These are phyloP conservation scores for Drosophila leonis DNA, from an alignment of 2,888 invertebrate species.

Conservation along the genomic window DNA sequence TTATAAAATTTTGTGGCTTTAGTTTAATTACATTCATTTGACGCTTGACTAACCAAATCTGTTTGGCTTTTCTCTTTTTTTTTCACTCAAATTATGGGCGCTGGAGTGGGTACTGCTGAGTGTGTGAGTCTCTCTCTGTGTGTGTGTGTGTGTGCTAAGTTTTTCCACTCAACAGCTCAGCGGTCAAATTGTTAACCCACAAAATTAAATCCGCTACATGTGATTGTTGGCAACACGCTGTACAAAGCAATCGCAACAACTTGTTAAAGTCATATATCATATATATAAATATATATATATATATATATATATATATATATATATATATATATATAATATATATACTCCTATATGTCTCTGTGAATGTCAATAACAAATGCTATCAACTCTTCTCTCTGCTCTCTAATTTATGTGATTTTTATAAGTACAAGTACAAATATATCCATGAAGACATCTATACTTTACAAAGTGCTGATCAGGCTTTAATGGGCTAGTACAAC, in stretches of 20 bases:
- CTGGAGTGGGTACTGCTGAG: slow-evolving; percentile 10
- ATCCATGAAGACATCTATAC: too few species aligned
- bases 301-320: too few species aligned
- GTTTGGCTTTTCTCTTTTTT: slow-evolving; percentile 1
- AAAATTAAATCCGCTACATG: slow-evolving; percentile 13
- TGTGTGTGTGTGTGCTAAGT: slow-evolving; percentile 38
- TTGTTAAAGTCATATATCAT: not conserved
- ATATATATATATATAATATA: too few species aligned
- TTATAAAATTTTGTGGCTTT: slow-evolving; percentile 47
- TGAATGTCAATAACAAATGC: too few species aligned
- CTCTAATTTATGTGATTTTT: too few species aligned
- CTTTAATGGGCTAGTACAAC: too few species aligned
- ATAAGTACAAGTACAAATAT: too few species aligned
- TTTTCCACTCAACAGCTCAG: slow-evolving; percentile 55
- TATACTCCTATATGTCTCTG: too few species aligned
- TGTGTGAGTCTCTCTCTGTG: slow-evolving; percentile 32
- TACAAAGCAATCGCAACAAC: not conserved
- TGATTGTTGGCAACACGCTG: slow-evolving; percentile 7
- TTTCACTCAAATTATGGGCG: slow-evolving; percentile 1
- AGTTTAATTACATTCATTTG: slow-evolving; percentile 71
- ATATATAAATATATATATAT: not conserved
- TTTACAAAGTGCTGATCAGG: too few species aligned
- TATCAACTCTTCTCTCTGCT: too few species aligned
- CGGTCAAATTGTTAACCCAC: slow-evolving; percentile 47
- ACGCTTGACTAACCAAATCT: slow-evolving; percentile 36